Base-by-base conservation (phyloP, 2,797 vertebrate species). In the Anableps anableps region DNA sequence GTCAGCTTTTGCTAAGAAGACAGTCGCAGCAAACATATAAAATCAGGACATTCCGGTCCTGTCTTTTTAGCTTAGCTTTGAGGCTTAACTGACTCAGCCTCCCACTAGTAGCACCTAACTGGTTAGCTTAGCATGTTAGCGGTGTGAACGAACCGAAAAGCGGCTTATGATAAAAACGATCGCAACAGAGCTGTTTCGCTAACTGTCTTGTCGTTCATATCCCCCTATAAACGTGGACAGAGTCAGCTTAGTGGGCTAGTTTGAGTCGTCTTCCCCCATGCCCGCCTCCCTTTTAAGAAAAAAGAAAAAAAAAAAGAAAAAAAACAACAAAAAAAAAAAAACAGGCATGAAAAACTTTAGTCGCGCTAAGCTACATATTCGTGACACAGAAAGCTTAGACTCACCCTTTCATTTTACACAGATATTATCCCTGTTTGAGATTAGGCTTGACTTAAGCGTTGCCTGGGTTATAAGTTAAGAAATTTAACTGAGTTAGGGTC, bases 401-500 rank as follows among this genome's bases (percentile, higher is more conserved):
- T 97, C 96, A 97, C 96, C 96, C 96, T 95, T 97, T 97, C 96
- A 97, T 97, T 88, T 94, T 95, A 92, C 92, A 93, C 82, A 85
- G 88, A 88, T 94, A 86, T 82, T 92, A 91, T 93, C 86, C 89
- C 92, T 91, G 89, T 92, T 90, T 88, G 89, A 85, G 86, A 87
- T 71, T 66, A 85, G 79, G 83, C 77, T 80, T 83, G 88, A 87
- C 92, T 92, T 92, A 77, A 50, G 64, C 81, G 91, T 92, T 89
- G 89, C 90, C 92, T 85, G 31, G 78, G 86, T 84, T 88, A 80
- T 60, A 89, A 88, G 73, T 76, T 83, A 83, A 87, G 85, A 78
- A 89, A 89, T 91, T 88, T 87, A 91, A 91, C 87, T 92, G 94
- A 95, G 88, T 95, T 94, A 78, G 94, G 93, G 94, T 93, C 90